Evolutionary conservation across 2,113 vertebrate genomes (phyloP).

Genomic region (Poeciliopsis retropinna): DNA sequence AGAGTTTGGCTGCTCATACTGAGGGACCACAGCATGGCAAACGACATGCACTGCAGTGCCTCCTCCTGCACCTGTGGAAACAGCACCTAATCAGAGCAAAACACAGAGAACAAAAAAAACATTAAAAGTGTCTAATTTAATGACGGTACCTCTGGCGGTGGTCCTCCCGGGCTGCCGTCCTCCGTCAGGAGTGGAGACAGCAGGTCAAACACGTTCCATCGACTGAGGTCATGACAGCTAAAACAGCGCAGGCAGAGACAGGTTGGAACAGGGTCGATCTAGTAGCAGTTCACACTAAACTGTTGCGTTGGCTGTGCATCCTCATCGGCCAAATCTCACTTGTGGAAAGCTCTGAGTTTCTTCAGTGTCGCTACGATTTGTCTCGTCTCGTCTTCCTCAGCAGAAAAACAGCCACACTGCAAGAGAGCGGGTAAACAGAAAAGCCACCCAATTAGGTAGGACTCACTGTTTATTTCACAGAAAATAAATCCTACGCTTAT

Average conservation of each 20-base stretch:
- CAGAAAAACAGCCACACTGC: conserved; percentile 78
- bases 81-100: not conserved
- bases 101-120: not conserved
- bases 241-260: conserved; percentile 23
- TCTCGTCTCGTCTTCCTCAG: conserved; percentile 66
- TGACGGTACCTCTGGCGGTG: conserved; percentile 79
- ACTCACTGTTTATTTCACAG: too few species aligned
- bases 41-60: conserved; percentile 84
- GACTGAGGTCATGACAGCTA: conserved; percentile 87
- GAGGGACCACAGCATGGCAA: conserved; percentile 86
- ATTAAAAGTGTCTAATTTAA: not conserved
- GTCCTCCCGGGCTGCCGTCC: conserved; percentile 63
- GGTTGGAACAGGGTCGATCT: not conserved
- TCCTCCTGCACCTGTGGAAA: conserved; percentile 81
- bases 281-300: not conserved
- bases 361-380: conserved; percentile 76
- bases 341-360: conserved; percentile 87
- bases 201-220: conserved; percentile 83
- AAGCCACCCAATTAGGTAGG: not conserved
- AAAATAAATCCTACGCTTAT: too few species aligned
- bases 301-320: not conserved
- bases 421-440: conserved; percentile 7
- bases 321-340: conserved; percentile 78
- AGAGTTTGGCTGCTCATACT: conserved; percentile 71
- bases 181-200: conserved; percentile 78